phyloP scores from a whole-genome alignment of 1,140 invertebrate genomes.

The Drosophila kepulauana region DNA sequence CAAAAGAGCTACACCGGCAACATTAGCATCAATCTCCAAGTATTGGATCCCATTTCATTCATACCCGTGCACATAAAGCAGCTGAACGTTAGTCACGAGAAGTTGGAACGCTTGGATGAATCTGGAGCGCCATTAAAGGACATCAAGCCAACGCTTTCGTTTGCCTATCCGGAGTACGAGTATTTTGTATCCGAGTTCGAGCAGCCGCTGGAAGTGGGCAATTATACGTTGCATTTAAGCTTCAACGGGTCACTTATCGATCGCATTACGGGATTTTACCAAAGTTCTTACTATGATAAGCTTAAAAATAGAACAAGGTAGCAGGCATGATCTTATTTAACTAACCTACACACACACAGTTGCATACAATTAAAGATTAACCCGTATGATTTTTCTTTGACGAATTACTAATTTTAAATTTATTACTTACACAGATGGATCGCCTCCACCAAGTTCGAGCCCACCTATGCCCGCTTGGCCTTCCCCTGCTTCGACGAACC shows the following conservation, averaged over 20 bases:
- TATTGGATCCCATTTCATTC: constrained; percentile 86
- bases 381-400: neutral
- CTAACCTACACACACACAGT: constrained; percentile 6
- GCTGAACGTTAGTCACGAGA: constrained; percentile 69
- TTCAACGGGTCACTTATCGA: constrained; percentile 89
- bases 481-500: constrained; percentile 99
- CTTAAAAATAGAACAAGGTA: constrained; percentile 88
- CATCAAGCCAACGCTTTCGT: constrained; percentile 81
- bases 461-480: constrained; percentile 95
- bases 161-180: constrained; percentile 87
- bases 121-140: constrained; percentile 52
- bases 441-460: constrained; percentile 96
- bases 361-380: neutral
- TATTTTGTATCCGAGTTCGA: constrained; percentile 88
- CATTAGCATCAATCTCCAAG: constrained; percentile 90
- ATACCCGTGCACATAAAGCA: constrained; percentile 90
- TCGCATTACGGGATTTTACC: constrained; percentile 92
- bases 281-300: constrained; percentile 89
- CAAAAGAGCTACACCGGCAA: constrained; percentile 89
- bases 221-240: constrained; percentile 88
- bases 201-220: constrained; percentile 86
- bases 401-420: neutral
- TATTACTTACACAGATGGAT: constrained; percentile 88
- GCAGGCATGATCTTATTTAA: constrained; percentile 36
- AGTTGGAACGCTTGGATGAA: constrained; percentile 62